Evolutionary conservation across 2,888 invertebrate genomes (phyloP), one percentile per base, ranked within the genome.

Genomic region (Apotomis capreana): DNA sequence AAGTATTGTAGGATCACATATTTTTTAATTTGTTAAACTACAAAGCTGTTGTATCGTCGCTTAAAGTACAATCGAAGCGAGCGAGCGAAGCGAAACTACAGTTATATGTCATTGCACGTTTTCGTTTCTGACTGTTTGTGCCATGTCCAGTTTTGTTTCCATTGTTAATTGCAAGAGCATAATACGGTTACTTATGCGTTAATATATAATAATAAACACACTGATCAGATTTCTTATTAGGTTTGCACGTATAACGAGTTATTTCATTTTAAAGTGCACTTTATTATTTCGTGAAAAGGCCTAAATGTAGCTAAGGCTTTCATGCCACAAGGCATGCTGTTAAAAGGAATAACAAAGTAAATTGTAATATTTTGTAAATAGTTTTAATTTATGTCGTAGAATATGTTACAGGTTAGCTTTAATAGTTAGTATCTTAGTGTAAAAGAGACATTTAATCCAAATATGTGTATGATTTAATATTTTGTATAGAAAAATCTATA

Each of bases 311-410:
- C 26, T 52, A 63, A n/a, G 63, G 52, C 55, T 52, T 55, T 57
- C 26, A 57, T 49, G 49, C 49, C 55, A 26, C 44, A 36, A 62
- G 15, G 26, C 65, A 57, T 62, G 10, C 44, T 44, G 51, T 69
- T 70, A 61, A 65, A 70, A 54, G 62, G 26, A 54, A 68, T 68
- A 71, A 71, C 71, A 71, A 71, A 68, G 51, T 71, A 68, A 78
- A 74, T 82, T 92, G 92, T 92, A 92, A 91, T 90, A 90, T 91
- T 90, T 90, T 92, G 91, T 93, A 92, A 87, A 92, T 91, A 92
- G 82, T 80, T 83, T 85, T 91, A 90, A 92, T 90, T 92, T 92
- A 91, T 92, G 84, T 82, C 82, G 78, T 84, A 85, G 82, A 77
- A 83, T 80, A 86, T 88, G 84, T 89, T 89, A 88, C 83, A 83